Evolutionary conservation across 2,888 invertebrate species (phyloP).

Genomic region (Aphelenchoides bicaudatus): DNA sequence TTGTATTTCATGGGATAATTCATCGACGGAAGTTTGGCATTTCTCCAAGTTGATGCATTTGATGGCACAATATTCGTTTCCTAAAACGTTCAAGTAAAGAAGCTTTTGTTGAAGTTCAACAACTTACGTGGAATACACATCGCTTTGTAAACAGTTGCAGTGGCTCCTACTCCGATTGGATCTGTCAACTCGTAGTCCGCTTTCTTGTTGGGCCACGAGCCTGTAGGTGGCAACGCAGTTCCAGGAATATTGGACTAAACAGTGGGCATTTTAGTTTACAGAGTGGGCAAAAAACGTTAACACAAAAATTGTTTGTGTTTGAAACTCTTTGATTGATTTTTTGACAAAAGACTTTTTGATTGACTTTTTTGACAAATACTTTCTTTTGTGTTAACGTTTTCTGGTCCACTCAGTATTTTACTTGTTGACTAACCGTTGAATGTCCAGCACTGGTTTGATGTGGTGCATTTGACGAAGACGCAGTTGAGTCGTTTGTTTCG

Average conservation of each 20-base stretch:
- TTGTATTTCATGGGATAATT: constrained; percentile 72
- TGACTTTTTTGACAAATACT: too few species aligned
- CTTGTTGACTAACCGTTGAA: too few species aligned
- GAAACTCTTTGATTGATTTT: too few species aligned
- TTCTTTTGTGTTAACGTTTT: too few species aligned
- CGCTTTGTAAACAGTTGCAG: constrained; percentile 59
- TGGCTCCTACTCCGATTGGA: constrained; percentile 65
- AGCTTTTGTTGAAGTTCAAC: neutral
- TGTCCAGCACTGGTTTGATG: too few species aligned
- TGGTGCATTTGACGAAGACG: too few species aligned
- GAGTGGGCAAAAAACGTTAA: too few species aligned
- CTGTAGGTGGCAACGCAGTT: neutral
- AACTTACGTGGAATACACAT: too few species aligned
- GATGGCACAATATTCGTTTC: constrained; percentile 92
- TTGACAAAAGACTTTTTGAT: too few species aligned
- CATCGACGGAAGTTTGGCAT: constrained; percentile 99
- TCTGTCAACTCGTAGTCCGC: constrained; percentile 54
- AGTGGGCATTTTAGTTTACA: constrained; percentile 2
- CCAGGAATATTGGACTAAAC: constrained; percentile 5
- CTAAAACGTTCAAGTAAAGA: constrained; percentile 43
- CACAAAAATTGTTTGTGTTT: too few species aligned
- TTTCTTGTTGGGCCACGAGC: constrained; percentile 50
- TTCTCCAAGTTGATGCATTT: constrained; percentile 97
- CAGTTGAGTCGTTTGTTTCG: too few species aligned
- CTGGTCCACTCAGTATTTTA: too few species aligned